Evolutionary conservation across 2,797 vertebrate genomes (phyloP).

Genomic region (Anguilla marmorata): DNA sequence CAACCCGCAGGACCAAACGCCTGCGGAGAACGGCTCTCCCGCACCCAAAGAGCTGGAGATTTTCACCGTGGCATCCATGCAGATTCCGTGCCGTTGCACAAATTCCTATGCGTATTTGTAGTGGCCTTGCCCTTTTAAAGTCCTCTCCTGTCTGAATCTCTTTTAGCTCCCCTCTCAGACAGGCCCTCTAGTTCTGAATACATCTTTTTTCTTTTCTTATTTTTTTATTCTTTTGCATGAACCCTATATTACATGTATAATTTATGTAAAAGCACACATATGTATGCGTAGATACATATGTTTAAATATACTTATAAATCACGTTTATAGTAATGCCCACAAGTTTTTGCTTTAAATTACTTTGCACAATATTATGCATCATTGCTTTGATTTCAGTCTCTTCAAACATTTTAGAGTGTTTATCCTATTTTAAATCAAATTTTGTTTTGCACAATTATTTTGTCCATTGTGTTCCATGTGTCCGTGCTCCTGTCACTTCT

Average conservation of each 20-base stretch:
- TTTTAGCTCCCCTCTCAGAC: constrained; percentile 6
- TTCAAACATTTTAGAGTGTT: constrained; percentile 6
- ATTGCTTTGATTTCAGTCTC: constrained; percentile 3
- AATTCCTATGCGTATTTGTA: constrained; percentile 93
- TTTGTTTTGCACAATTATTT: constrained; percentile 40
- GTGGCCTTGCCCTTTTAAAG: constrained; percentile 38
- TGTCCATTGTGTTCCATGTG: constrained; percentile 24
- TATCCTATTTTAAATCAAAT: constrained; percentile 14
- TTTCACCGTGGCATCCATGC: constrained; percentile 95
- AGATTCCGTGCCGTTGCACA: constrained; percentile 95
- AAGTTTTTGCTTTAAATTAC: neutral
- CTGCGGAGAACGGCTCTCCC: constrained; percentile 72
- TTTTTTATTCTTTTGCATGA: constrained; percentile 29
- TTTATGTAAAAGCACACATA: constrained; percentile 26
- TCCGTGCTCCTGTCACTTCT: neutral
- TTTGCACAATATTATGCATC: constrained; percentile 1
- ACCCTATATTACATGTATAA: constrained; percentile 20
- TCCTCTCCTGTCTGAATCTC: constrained; percentile 13
- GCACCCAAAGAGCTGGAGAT: constrained; percentile 90
- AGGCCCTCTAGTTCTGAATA: neutral
- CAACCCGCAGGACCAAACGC: constrained; percentile 77
- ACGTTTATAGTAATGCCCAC: neutral
- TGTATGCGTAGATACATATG: constrained; percentile 20
- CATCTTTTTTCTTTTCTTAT: neutral
- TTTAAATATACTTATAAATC: neutral